These are phyloP conservation scores for Craniophora ligustri DNA, from an alignment of 2,888 invertebrate species.

Conservation along the genomic window DNA sequence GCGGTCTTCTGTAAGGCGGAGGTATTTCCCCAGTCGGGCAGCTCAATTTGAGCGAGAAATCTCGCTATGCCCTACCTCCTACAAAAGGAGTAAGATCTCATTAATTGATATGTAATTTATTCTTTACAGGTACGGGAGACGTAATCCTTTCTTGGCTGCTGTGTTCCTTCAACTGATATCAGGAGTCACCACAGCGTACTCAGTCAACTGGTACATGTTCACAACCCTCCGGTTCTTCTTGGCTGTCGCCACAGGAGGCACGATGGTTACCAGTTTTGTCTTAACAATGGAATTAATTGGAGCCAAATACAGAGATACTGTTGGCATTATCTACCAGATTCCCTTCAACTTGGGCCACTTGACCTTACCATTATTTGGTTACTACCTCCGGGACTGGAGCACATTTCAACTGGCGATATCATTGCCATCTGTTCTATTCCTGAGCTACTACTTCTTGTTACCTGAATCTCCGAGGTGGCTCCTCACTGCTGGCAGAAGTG, in stretches of 20 bases:
- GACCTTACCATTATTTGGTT: constrained; percentile 90
- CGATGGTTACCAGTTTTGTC: constrained; percentile 94
- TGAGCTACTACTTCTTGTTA: constrained; percentile 91
- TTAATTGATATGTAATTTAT: constrained; percentile 1
- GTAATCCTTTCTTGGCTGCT: constrained; percentile 91
- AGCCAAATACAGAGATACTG: constrained; percentile 89
- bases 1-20: no score
- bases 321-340: constrained; percentile 91
- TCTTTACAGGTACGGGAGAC: constrained; percentile 92
- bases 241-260: constrained; percentile 94
- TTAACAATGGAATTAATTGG: constrained; percentile 91
- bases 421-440: constrained; percentile 89
- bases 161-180: constrained; percentile 92
- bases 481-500: constrained; percentile 90
- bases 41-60: no score
- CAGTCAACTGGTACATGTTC: constrained; percentile 91
- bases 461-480: constrained; percentile 96
- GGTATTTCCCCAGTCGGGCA: no score
- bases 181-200: constrained; percentile 91
- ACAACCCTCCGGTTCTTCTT: constrained; percentile 91
- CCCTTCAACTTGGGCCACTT: constrained; percentile 92
- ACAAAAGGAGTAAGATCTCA: neutral
- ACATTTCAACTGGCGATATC: constrained; percentile 91
- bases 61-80: neutral
- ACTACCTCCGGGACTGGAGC: constrained; percentile 91